Evolutionary conservation across 37 sponge, comb jelly and placozoan species (phyloP).

Genomic region (Axinella damicornis): DNA sequence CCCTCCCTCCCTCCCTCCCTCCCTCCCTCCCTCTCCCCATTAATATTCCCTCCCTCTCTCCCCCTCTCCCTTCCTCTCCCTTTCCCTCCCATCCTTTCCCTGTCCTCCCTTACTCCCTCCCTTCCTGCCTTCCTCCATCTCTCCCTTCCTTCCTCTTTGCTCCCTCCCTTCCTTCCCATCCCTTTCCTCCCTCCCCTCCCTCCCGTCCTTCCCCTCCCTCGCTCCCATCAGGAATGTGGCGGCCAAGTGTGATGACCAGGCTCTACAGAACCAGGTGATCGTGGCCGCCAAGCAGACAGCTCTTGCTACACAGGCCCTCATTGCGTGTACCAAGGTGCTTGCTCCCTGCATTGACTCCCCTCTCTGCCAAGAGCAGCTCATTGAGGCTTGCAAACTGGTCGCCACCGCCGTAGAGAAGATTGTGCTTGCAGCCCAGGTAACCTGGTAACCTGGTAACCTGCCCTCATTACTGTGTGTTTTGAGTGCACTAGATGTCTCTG

Average conservation of each 20-base stretch:
- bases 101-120: too few relatives aligned
- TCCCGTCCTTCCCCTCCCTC: too few relatives aligned
- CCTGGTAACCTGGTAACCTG: too few relatives aligned
- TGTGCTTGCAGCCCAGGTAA: constrained; percentile 82
- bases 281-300: constrained; percentile 91
- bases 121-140: too few relatives aligned
- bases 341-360: constrained; percentile 85
- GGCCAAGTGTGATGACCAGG: constrained; percentile 84
- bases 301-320: constrained; percentile 85
- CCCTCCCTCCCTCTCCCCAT: neutral
- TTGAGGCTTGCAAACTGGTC: constrained; percentile 87
- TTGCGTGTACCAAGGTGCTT: constrained; percentile 90
- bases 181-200: too few relatives aligned
- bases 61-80: too few relatives aligned
- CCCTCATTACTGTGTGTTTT: too few relatives aligned
- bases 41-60: too few relatives aligned
- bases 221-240: constrained; percentile 61
- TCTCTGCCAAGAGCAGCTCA: constrained; percentile 89
- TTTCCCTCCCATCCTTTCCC: too few relatives aligned
- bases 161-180: too few relatives aligned
- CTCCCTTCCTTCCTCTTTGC: too few relatives aligned
- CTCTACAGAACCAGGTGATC: constrained; percentile 82
- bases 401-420: constrained; percentile 88
- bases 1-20: neutral
- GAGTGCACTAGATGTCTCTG: too few relatives aligned